Base-by-base conservation (phyloP, 2,888 invertebrate genomes). In the Coelinius sp. region DNA sequence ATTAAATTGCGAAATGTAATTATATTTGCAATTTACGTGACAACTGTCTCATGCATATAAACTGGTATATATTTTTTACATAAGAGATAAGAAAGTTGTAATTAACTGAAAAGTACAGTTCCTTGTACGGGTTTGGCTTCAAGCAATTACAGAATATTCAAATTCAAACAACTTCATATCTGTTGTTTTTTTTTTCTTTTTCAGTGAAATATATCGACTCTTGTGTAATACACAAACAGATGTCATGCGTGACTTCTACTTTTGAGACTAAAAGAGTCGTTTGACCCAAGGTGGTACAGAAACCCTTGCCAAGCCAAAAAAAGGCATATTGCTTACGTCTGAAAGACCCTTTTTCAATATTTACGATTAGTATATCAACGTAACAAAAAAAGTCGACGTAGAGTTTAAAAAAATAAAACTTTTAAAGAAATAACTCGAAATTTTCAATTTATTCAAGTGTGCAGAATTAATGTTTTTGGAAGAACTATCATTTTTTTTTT, bases 291-390 rank as follows among this genome's bases (percentile, higher is more conserved):
- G 59, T 6, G 17, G 35, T 1, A 7, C n/a, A 53, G 52, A 49
- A 8, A 53, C 24, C 53, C 53, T 53, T 53, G 7, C 27, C 53
- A 25, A 53, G 0, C 14, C 14, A 2, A 25, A 25, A 25, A 25
- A 20, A n/a, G 35, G 35, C 59, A 31, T 17, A 59, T 59, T 59
- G n/a, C 31, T 20, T 31, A 27, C 44, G 31, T 53, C 44, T 24
- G 22, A 22, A 2, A 62, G 65, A 74, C 76, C 77, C 75, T 76
- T 78, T 77, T 79, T 77, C 73, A 72, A 73, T 74, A 75, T 65
- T 67, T 49, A 44, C 53, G 53, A 56, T 65, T 63, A 12, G 20
- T 35, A 22, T 17, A n/a, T 53, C 75, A 75, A 75, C 76, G 75
- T 73, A 73, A 69, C 24, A 31, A 4, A 7, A 7, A 52, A 46